Evolutionary conservation across 2,797 vertebrate genomes (phyloP), one percentile per base, ranked within the genome.

Genomic region (Parauchenoglanis ngamensis): DNA sequence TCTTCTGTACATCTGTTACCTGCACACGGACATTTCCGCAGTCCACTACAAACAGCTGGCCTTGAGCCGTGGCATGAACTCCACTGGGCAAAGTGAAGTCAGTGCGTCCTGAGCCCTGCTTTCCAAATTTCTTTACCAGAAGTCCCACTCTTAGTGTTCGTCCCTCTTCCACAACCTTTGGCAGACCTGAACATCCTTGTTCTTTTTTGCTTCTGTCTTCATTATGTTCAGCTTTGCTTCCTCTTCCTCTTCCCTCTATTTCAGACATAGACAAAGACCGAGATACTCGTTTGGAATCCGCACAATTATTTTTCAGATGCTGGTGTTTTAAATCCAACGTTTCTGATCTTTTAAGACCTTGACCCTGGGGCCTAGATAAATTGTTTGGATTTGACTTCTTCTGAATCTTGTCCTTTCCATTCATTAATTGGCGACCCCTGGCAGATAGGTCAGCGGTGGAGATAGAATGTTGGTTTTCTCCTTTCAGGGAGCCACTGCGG

Each of bases 1-100:
- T 95, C 0, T 95, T 94, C 0, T 90, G 92, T 6, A 88, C 87
- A 83, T 96, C 95, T 76, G 95, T 95, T 84, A 96, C 94, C 93
- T 97, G 96, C 87, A 97, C 87, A 31, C 96, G 94, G 21, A 94
- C 93, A 82, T 97, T 97, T 81, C 96, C 96, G 21, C 95, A 96
- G 90, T 97, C 96, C 63, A 95, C 96, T 40, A 96, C 93, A 75
- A 95, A 97, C 63, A 97, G 92, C 40, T 95, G 93, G 2, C 96
- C 95, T 44, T 95, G 93, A 49, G 93, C 89, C 1, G 94, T 94
- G 31, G 91, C 91, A 59, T 96, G 94, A 75, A 96, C 90, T 6
- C 96, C 96, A 85, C 95, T 96, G 7, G 96, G 96, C 17, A 97
- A 91, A 31, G 94, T 95, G 72, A 96, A 92, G 57, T 96, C 96